These are phyloP conservation scores for Sinelater perroti DNA, from an alignment of 2,888 invertebrate genomes.

Conservation along the genomic window DNA sequence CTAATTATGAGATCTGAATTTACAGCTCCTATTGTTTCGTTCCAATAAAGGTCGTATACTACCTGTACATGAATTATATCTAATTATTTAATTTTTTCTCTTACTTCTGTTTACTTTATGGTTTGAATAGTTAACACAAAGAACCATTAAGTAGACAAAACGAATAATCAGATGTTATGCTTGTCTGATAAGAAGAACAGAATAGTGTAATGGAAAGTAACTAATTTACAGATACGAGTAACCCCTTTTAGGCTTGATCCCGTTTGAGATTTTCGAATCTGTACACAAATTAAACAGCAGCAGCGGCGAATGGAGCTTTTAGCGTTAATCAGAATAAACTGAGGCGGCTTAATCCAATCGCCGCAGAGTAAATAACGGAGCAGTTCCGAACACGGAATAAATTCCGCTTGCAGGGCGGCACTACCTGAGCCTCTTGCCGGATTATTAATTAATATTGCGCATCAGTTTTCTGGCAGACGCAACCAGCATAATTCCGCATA, in stretches of 20 bases:
- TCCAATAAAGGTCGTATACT: too few relatives aligned
- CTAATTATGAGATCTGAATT: too few relatives aligned
- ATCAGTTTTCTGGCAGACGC: conserved; percentile 1
- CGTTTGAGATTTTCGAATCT: conserved; percentile 7
- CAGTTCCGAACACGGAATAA: conserved; percentile 12
- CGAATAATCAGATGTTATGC: too few relatives aligned
- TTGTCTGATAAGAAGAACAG: too few relatives aligned
- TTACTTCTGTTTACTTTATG: too few relatives aligned
- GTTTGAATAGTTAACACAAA: too few relatives aligned
- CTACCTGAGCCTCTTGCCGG: neutral
- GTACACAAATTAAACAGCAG: conserved; percentile 13
- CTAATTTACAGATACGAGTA: too few relatives aligned
- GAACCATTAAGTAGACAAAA: too few relatives aligned
- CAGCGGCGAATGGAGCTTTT: conserved; percentile 20
- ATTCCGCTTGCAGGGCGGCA: neutral
- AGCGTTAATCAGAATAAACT: conserved; percentile 26
- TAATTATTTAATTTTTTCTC: too few relatives aligned
- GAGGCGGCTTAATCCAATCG: conserved; percentile 22
- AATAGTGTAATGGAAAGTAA: too few relatives aligned
- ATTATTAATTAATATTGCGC: conserved; percentile 12
- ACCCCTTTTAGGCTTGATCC: neutral
- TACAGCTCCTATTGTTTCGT: too few relatives aligned
- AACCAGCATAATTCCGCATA: neutral
- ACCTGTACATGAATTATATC: too few relatives aligned
- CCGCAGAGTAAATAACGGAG: conserved; percentile 10